Evolutionary conservation across 2,797 vertebrate species (phyloP), one percentile per base, ranked within the genome.

Genomic region (Hozukius guyotensis): DNA sequence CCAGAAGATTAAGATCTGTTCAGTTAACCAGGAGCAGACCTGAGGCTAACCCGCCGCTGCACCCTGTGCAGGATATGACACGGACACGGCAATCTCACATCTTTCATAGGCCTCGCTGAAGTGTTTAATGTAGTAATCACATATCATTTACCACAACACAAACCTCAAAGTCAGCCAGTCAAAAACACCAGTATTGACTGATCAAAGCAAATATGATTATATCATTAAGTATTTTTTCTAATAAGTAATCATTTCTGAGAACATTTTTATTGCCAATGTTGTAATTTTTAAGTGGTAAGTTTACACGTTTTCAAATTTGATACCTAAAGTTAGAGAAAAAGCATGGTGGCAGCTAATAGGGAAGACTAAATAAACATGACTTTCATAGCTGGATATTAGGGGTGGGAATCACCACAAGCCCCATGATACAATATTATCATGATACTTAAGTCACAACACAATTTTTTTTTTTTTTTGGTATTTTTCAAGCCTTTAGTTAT

Each of bases 1-100:
- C 72, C 77, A 70, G 64, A 87, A 91, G 94, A 95, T 96, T 93
- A 92, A 91, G 93, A 95, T 95, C 89, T 91, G 82, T 60, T 59
- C 64, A 60, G 75, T 81, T 96, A 95, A 95, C 93, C 85, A 94
- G 88, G 88, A 94, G 92, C 96, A 96, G 94, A 94, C 92, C 85
- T 76, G 69, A 24, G n/a, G 64, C 71, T 77, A 77, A 89, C 65
- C 81, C 57, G 20, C 20, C 11, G 27, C 73, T 83, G 81, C 84
- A 85, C 78, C 61, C 66, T 59, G 46, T 78, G 68, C 80, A 70
- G 83, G 78, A 71, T 75, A 60, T 70, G 77, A 88, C 87, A 72
- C 46, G 13, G n/a, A 61, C 73, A 38, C 56, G 24, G 80, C 75
- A 67, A 42, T 38, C 27, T 72, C 60, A 77, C 74, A 72, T 79